Evolutionary conservation across 1,140 invertebrate species (phyloP), one percentile per base, ranked within the genome.

Genomic region (Drosophila ironensis): DNA sequence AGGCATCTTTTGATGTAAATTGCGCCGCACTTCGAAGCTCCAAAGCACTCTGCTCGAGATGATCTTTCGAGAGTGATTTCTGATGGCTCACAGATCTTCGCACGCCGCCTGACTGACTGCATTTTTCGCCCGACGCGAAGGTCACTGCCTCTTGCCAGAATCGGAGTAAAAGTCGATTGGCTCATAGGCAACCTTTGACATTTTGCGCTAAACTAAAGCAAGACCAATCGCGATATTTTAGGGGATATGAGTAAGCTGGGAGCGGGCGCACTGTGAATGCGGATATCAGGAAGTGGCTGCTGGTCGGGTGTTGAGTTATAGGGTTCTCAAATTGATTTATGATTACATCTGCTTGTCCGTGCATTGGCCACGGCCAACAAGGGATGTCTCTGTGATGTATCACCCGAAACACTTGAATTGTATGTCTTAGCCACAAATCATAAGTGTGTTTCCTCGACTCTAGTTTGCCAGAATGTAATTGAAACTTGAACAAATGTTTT

Each of bases 101-200:
- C 54, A 69, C 60, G 52, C 38, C n/a, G n/a, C n/a, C n/a, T n/a
- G n/a, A n/a, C n/a, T 60, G 54, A 60, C 78, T 70, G 73, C 77
- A 82, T 82, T 82, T 71, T 82, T 84, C 40, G 69, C 27, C 38
- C 46, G 37, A 30, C 41, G 19, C 42, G 80, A 86, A 86, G 78
- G 78, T 74, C 80, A 63, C 45, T 73, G 68, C 48, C 56, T 63
- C 56, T 84, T 77, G 73, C 73, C 78, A 73, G 78, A 84, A 84
- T 86, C 78, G 76, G 78, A 78, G 78, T 86, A 84, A 84, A 84
- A 84, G 78, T 76, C 63, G 73, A 44, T 84, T 71, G 77, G 77
- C 73, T 81, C 60, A 64, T 57, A 48, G 3, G 22, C 33, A 53
- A 84, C 70, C 68, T 82, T 51, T 84, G 78, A 59, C 78, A 84